These are phyloP conservation scores for Hycleus cichorii DNA, from an alignment of 1,140 invertebrate species.

Conservation along the genomic window DNA sequence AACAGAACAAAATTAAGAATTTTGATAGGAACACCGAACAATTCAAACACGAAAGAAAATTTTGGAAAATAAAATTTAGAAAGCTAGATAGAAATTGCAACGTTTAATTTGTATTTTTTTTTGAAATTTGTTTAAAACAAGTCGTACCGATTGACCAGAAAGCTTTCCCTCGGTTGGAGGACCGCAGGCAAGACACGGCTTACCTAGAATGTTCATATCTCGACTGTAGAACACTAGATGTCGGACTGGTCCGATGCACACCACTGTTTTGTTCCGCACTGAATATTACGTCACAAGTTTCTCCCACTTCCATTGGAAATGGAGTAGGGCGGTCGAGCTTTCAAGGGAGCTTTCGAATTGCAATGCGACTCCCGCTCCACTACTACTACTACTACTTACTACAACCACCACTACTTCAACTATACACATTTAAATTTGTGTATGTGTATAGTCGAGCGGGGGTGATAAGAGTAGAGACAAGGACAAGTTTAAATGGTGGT, in stretches of 20 bases:
- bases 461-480: not conserved
- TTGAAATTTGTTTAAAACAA: constrained; percentile 2
- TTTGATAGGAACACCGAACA: not conserved
- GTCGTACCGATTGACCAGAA: constrained; percentile 24
- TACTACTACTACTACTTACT: no score
- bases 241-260: constrained; percentile 31
- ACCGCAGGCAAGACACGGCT: constrained; percentile 27
- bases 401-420: no score
- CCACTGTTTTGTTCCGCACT: constrained; percentile 35
- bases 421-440: no score
- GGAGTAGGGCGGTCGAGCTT: constrained; percentile 6
- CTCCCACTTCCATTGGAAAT: constrained; percentile 15
- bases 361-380: no score
- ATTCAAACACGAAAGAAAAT: constrained; percentile 2
- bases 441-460: not conserved
- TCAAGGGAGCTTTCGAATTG: constrained; percentile 5
- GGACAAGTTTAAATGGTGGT: not conserved
- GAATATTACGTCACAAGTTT: constrained; percentile 32
- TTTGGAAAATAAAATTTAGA: not conserved
- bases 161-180: not conserved
- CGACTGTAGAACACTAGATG: constrained; percentile 35
- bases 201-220: constrained; percentile 43
- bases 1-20: not conserved
- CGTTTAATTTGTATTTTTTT: not conserved
- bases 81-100: not conserved